Percentiles rank a stretch among this genome's conserved stretches.
These are phyloP conservation scores for Otocyon megalotis DNA, from an alignment of 2,113 vertebrate species.

Conservation along the genomic window DNA sequence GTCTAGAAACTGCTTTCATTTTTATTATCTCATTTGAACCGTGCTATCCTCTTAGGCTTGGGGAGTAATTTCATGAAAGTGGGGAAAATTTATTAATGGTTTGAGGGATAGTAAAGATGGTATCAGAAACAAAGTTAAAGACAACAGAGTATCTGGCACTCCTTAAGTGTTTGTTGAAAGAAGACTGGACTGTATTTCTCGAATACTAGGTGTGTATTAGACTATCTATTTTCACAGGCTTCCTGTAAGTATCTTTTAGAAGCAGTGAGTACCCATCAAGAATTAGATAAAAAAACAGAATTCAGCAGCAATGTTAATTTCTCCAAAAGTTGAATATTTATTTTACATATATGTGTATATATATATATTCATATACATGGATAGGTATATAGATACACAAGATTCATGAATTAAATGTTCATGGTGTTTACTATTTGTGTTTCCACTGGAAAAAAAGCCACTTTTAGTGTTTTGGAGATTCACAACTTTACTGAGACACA, in stretches of 20 bases:
- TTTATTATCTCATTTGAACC: slow-evolving; percentile 42
- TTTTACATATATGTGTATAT: background rate
- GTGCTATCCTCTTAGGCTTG: background rate
- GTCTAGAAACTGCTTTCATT: slow-evolving; percentile 12
- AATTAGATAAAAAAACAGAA: background rate
- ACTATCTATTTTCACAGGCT: background rate
- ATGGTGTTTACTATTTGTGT: background rate
- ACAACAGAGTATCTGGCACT: background rate
- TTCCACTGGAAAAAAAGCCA: background rate
- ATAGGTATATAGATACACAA: background rate
- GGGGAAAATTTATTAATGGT: background rate
- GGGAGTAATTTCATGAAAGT: background rate
- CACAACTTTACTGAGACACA: background rate
- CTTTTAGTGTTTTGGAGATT: background rate
- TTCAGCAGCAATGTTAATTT: background rate
- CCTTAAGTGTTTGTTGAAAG: background rate
- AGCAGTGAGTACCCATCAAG: background rate
- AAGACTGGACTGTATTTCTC: background rate
- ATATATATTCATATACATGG: background rate
- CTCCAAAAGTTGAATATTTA: background rate
- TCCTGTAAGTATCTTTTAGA: background rate
- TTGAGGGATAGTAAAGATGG: background rate
- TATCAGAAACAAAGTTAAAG: slow-evolving; percentile 10
- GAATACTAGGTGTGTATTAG: background rate
- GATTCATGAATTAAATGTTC: background rate